phyloP scores from a whole-genome alignment of 2,797 vertebrate species.

The Hydrolagus colliei region DNA sequence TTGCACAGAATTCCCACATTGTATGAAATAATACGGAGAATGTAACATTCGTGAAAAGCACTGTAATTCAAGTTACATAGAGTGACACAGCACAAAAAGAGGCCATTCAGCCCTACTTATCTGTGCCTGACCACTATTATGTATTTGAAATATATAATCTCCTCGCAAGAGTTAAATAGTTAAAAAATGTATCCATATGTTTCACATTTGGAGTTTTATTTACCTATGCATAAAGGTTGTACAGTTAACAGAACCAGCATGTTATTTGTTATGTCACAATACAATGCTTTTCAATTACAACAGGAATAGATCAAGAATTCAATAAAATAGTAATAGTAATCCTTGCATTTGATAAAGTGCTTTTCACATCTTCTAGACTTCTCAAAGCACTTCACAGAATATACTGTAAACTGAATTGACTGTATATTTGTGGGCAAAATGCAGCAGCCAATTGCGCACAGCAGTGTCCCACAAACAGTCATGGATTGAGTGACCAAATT shows the following conservation, averaged over 20 bases:
- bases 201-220: neutral
- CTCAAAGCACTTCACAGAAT: too few relatives aligned
- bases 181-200: neutral
- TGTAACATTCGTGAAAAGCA: neutral
- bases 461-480: too few relatives aligned
- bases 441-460: too few relatives aligned
- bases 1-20: constrained; percentile 38
- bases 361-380: too few relatives aligned
- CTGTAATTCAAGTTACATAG: neutral
- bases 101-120: neutral
- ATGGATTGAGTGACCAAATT: too few relatives aligned
- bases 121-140: neutral
- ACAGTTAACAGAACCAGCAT: too few relatives aligned
- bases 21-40: neutral
- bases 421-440: too few relatives aligned
- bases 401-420: too few relatives aligned
- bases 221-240: neutral
- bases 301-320: neutral
- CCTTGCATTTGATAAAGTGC: too few relatives aligned
- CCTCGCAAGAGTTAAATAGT: neutral
- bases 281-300: too few relatives aligned
- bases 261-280: too few relatives aligned
- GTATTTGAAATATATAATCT: neutral
- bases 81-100: too few relatives aligned
- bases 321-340: neutral